These are phyloP conservation scores for Thomomys bottae DNA, from an alignment of 2,113 vertebrate genomes.

Conservation along the genomic window DNA sequence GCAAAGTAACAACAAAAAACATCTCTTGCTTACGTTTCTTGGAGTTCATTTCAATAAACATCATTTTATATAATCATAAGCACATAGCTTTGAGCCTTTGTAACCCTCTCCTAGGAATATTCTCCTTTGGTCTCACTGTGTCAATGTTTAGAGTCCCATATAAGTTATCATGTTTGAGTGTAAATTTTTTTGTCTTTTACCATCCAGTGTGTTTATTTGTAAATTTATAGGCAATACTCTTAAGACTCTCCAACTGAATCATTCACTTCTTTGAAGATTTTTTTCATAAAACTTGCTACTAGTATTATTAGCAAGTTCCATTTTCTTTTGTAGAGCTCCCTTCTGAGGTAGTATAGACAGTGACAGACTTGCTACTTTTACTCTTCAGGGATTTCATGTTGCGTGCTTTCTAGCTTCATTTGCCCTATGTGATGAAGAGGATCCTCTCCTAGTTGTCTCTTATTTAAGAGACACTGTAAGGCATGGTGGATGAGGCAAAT, in stretches of 20 bases:
- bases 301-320: not conserved
- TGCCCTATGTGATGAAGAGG: not conserved
- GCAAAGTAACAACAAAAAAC: too few species aligned
- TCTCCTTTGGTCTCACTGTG: too few species aligned
- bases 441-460: not conserved
- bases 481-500: too few species aligned
- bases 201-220: too few species aligned
- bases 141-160: too few species aligned
- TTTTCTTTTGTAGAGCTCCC: not conserved
- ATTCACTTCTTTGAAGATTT: not conserved
- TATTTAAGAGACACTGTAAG: not conserved
- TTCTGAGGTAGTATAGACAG: not conserved
- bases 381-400: not conserved
- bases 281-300: not conserved
- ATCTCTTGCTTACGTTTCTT: too few species aligned
- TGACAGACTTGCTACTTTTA: not conserved
- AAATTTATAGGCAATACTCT: not conserved
- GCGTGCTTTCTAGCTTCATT: not conserved
- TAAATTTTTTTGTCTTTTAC: too few species aligned
- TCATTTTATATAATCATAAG: too few species aligned
- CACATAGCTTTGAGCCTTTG: too few species aligned
- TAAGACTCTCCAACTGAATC: not conserved
- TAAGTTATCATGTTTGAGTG: too few species aligned
- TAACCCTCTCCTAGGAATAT: too few species aligned
- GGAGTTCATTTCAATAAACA: too few species aligned